Percentiles rank a stretch among this genome's conserved stretches.
Evolutionary conservation across 2,888 invertebrate species (phyloP).

Genomic region (Meiosimyza decipiens): DNA sequence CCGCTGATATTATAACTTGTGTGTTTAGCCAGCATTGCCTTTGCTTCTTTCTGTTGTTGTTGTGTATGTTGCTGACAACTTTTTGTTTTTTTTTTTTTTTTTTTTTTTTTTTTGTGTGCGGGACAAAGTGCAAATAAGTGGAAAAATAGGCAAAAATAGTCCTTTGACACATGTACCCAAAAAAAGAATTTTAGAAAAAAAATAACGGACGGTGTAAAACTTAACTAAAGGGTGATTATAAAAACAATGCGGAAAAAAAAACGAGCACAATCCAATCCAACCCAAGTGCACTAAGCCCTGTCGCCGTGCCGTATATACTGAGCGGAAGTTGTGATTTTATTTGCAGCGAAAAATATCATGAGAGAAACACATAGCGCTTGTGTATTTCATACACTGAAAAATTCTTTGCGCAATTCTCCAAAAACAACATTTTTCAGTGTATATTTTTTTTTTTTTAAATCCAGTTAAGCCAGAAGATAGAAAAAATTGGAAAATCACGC

Average conservation of each 20-base stretch:
- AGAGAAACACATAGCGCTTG: too few species aligned
- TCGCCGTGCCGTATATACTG: too few species aligned
- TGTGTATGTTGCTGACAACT: slow-evolving; percentile 53
- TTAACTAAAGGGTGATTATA: slow-evolving; percentile 18
- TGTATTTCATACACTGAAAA: too few species aligned
- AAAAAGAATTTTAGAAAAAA: slow-evolving; percentile 16
- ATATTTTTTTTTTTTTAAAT: too few species aligned
- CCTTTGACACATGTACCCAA: slow-evolving; percentile 31
- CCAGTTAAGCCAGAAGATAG: too few species aligned
- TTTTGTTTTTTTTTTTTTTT: slow-evolving; percentile 9
- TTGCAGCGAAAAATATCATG: too few species aligned
- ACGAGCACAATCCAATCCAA: not conserved
- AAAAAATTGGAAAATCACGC: too few species aligned
- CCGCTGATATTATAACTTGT: slow-evolving; percentile 20
- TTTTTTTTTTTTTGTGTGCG: not conserved
- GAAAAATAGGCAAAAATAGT: slow-evolving; percentile 58
- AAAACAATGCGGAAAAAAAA: slow-evolving; percentile 6
- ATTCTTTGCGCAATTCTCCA: too few species aligned
- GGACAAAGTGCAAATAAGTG: slow-evolving; percentile 55
- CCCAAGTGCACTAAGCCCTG: too few species aligned
- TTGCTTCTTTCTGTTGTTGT: slow-evolving; percentile 1
- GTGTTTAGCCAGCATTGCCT: not conserved
- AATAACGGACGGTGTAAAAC: not conserved
- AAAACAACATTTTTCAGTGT: too few species aligned
- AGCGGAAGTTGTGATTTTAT: too few species aligned